Evolutionary conservation across 2,888 invertebrate species (phyloP), one percentile per base, ranked within the genome.

Genomic region (Pardosa pseudoannulata): DNA sequence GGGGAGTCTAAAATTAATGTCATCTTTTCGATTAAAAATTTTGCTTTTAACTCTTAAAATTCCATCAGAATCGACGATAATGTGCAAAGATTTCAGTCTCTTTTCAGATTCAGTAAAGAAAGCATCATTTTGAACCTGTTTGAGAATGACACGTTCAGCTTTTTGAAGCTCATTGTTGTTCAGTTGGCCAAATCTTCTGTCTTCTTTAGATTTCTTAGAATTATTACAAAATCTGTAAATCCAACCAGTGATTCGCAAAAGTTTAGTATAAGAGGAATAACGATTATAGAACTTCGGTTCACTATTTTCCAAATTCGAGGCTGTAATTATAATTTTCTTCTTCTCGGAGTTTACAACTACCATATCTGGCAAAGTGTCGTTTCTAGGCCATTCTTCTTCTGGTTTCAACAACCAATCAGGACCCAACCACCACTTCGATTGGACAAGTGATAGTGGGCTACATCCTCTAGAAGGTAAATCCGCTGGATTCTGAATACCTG

Each of bases 1-100:
- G 0, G 78, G 71, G 5, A 71, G 16, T n/a, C 41, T 11, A n/a
- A 64, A 79, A 72, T 79, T n/a, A 16, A 28, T 6, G 2, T 41
- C 19, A 36, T 79, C 64, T 36, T 71, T 65, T 65, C 79, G 36
- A 6, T 41, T 41, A 46, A 68, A 29, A 1, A 78, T 19, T 19
- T 56, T 56, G 5, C 50, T 78, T 31, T 78, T 68, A n/a, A 50
- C 27, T 32, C 78, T 46, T 16, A 78, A 32, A 16, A 68, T 16
- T 6, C 68, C 72, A n/a, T n/a, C n/a, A n/a, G n/a, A n/a, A n/a
- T n/a, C n/a, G n/a, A n/a, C n/a, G n/a, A 19, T 41, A 56, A 13
- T 32, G 5, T 36, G 36, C 11, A 36, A 36, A 36, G 36, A 36
- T n/a, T n/a, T n/a, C n/a, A n/a, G n/a, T 36, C 56, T 36, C 13